phyloP scores from a whole-genome alignment of 2,797 vertebrate genomes.

The Pogoniulus pusillus region DNA sequence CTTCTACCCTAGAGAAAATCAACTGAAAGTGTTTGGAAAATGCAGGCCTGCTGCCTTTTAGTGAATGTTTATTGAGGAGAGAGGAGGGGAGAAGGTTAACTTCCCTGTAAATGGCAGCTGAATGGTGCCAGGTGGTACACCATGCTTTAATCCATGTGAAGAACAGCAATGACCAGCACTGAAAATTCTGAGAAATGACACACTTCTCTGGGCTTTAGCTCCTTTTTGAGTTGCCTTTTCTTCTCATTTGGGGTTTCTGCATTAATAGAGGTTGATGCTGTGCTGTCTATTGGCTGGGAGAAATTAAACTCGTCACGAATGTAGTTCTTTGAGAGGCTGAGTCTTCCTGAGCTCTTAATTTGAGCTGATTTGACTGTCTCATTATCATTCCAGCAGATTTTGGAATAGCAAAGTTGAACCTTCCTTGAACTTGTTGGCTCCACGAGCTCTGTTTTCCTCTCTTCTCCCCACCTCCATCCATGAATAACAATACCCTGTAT shows the following conservation, averaged over 20 bases:
- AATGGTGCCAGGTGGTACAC: not conserved
- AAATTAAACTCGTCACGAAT: slow-evolving; percentile 32
- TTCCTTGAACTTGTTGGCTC: slow-evolving; percentile 33
- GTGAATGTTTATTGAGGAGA: not conserved
- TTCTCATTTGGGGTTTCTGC: not conserved
- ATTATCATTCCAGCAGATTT: slow-evolving; percentile 42
- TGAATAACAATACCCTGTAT: slow-evolving; percentile 8
- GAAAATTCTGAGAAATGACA: not conserved
- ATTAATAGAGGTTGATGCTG: not conserved
- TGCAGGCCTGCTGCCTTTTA: not conserved
- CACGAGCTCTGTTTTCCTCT: not conserved
- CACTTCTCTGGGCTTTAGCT: not conserved
- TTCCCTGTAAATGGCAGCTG: not conserved
- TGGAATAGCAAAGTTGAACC: slow-evolving; percentile 34
- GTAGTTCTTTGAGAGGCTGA: slow-evolving; percentile 36
- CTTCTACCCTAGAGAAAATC: not conserved
- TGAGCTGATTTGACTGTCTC: slow-evolving; percentile 44
- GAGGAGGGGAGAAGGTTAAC: not conserved
- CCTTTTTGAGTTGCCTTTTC: not conserved
- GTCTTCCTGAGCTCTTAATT: slow-evolving; percentile 45
- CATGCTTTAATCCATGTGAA: not conserved
- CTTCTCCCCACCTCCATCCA: slow-evolving; percentile 13
- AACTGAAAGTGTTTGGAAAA: not conserved
- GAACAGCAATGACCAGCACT: not conserved
- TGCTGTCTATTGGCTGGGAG: not conserved